These are phyloP conservation scores for Odocoileus hemionus DNA, from an alignment of 2,113 vertebrate genomes.

Conservation along the genomic window DNA sequence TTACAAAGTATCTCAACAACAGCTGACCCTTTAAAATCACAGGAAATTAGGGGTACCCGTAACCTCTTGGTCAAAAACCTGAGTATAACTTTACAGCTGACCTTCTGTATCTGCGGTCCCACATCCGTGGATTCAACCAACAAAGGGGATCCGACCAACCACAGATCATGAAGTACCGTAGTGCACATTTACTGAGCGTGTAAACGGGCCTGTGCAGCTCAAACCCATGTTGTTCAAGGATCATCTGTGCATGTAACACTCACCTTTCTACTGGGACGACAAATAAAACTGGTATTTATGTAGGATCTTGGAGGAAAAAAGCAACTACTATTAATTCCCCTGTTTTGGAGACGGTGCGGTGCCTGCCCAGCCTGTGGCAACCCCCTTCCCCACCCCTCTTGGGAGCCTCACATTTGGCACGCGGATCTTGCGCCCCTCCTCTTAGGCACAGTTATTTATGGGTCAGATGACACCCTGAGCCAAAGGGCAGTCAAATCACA, in stretches of 20 bases:
- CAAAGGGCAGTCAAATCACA: neutral
- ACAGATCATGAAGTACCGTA: neutral
- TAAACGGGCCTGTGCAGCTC: neutral
- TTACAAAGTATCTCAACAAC: neutral
- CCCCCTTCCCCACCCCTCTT: neutral
- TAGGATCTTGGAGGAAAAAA: neutral
- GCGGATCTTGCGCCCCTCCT: neutral
- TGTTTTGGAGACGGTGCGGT: too few species aligned
- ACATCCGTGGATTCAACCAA: neutral
- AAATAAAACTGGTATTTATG: neutral
- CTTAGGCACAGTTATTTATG: neutral
- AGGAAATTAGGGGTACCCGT: neutral
- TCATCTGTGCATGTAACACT: neutral
- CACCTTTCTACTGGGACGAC: neutral
- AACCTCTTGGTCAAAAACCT: neutral
- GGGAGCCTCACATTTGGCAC: neutral
- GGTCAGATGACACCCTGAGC: neutral
- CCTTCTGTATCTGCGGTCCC: neutral
- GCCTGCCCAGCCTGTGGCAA: too few species aligned
- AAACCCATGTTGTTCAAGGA: neutral
- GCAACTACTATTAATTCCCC: too few species aligned
- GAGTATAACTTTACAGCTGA: neutral
- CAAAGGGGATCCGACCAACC: neutral
- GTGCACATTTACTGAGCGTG: neutral
- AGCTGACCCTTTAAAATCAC: neutral